phyloP scores from a whole-genome alignment of 2,113 vertebrate genomes.

The Tautogolabrus adspersus region DNA sequence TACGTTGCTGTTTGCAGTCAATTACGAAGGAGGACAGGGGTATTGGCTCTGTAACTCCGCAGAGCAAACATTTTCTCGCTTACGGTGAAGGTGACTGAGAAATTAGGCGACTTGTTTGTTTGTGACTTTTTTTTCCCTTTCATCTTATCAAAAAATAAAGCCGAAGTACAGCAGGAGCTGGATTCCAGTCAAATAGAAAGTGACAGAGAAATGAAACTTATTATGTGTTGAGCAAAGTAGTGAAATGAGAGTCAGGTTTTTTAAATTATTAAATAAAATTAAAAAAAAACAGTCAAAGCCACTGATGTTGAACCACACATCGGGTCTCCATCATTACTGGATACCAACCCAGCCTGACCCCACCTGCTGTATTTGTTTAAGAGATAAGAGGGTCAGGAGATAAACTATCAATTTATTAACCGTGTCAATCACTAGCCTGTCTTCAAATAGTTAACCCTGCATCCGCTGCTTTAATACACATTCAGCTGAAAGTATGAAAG shows the following conservation, averaged over 20 bases:
- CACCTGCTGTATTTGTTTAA: slow-evolving; percentile 62
- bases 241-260: slow-evolving; percentile 17
- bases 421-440: slow-evolving; percentile 72
- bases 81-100: slow-evolving; percentile 62
- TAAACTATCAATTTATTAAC: slow-evolving; percentile 75
- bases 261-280: neutral
- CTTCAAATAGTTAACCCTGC: slow-evolving; percentile 58
- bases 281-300: slow-evolving; percentile 24
- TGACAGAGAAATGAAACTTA: slow-evolving; percentile 59
- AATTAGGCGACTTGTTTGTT: slow-evolving; percentile 59
- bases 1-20: slow-evolving; percentile 85
- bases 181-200: slow-evolving; percentile 59
- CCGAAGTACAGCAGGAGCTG: slow-evolving; percentile 1
- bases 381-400: slow-evolving; percentile 76
- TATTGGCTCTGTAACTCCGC: slow-evolving; percentile 72
- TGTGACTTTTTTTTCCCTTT: slow-evolving; percentile 31
- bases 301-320: slow-evolving; percentile 49
- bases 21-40: slow-evolving; percentile 81
- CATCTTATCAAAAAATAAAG: slow-evolving; percentile 28
- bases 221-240: slow-evolving; percentile 8
- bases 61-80: slow-evolving; percentile 79
- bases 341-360: slow-evolving; percentile 51
- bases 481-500: slow-evolving; percentile 20
- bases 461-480: slow-evolving; percentile 36
- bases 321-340: slow-evolving; percentile 39